These are phyloP conservation scores for Paratilapia polleni DNA, from an alignment of 2,113 vertebrate species.

Conservation along the genomic window DNA sequence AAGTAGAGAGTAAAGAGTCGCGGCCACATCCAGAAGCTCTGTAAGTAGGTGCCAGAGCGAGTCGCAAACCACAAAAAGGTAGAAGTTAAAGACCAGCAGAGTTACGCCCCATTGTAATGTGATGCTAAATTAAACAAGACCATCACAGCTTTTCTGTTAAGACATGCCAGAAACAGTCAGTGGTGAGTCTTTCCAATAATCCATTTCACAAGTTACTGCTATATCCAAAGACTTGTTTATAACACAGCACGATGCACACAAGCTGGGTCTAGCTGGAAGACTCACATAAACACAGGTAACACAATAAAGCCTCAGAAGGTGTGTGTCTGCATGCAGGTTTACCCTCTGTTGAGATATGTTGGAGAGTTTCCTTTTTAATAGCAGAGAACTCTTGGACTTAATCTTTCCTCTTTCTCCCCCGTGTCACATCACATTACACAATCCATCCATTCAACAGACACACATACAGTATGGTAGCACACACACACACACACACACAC, in stretches of 20 bases:
- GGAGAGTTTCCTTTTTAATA: constrained; percentile 7
- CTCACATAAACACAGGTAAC: not conserved
- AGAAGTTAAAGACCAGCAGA: not conserved
- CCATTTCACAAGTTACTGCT: not conserved
- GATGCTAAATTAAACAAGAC: constrained; percentile 11
- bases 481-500: constrained; percentile 3
- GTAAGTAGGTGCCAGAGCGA: not conserved
- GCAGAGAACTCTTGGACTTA: constrained; percentile 34
- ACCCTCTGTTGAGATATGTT: not conserved
- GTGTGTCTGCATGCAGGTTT: not conserved
- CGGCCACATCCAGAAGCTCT: not conserved
- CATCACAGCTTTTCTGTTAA: not conserved
- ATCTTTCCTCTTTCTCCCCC: constrained; percentile 43
- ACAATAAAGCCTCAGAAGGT: not conserved
- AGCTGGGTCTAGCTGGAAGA: not conserved
- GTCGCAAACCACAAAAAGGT: not conserved
- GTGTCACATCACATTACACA: constrained; percentile 42
- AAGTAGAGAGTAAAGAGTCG: not conserved
- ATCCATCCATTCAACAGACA: constrained; percentile 29
- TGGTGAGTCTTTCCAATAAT: not conserved
- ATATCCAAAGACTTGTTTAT: not conserved
- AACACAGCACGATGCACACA: not conserved
- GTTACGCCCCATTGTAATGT: not conserved
- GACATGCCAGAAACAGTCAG: not conserved
- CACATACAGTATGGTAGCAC: not conserved